phyloP scores from a whole-genome alignment of 2,888 invertebrate genomes.

The Timema podura region DNA sequence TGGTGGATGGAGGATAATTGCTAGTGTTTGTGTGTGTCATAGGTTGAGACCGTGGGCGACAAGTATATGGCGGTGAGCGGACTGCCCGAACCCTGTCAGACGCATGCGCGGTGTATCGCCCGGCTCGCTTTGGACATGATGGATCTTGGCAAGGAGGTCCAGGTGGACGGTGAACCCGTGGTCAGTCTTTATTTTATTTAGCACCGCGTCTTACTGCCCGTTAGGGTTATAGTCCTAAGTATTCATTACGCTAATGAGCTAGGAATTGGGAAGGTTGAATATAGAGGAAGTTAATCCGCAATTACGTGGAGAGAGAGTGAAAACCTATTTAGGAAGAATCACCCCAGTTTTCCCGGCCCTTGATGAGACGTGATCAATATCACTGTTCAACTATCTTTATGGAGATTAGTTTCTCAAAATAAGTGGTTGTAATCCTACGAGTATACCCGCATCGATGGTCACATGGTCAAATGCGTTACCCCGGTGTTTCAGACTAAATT shows the following conservation, averaged over 20 bases:
- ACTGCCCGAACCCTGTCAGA: conserved; percentile 83
- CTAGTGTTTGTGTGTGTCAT: conserved; percentile 16
- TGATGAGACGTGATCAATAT: too few species aligned
- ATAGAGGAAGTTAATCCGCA: too few species aligned
- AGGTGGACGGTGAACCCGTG: conserved; percentile 82
- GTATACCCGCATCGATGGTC: too few species aligned
- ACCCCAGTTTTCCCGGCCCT: not conserved
- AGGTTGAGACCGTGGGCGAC: conserved; percentile 97
- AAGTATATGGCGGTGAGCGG: conserved; percentile 98
- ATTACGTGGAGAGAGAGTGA: too few species aligned
- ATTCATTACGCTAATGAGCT: too few species aligned
- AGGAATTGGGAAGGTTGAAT: too few species aligned
- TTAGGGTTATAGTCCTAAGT: too few species aligned
- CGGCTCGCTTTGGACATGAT: conserved; percentile 90
- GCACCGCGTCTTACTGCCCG: not conserved
- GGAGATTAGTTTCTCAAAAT: too few species aligned
- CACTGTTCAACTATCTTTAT: too few species aligned
- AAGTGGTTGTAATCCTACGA: not conserved
- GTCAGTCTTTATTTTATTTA: conserved; percentile 51
- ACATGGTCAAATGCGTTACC: too few species aligned
- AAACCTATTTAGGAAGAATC: too few species aligned
- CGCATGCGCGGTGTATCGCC: conserved; percentile 88
- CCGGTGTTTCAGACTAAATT: too few species aligned
- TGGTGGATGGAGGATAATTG: not conserved
- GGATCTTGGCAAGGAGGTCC: conserved; percentile 84